phyloP scores from a whole-genome alignment of 1,140 invertebrate species.

The Phenacoccus solenopsis region DNA sequence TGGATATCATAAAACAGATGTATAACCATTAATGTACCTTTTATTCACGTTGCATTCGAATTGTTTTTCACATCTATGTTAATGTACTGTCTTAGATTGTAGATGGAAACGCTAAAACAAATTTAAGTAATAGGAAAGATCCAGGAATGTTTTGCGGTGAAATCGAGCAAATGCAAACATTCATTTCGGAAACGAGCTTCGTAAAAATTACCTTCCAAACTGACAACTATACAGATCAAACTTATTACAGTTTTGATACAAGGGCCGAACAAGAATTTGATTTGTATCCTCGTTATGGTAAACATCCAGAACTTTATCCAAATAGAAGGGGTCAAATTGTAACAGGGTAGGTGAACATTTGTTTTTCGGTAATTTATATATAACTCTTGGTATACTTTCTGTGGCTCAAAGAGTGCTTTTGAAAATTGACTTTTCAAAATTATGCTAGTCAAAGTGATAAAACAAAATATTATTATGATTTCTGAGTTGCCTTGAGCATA shows the following conservation, averaged over 20 bases:
- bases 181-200: constrained; percentile 85
- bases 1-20: not conserved
- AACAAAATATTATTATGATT: too few species aligned
- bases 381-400: too few species aligned
- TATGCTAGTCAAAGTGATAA: too few species aligned
- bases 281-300: constrained; percentile 74
- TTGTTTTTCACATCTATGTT: not conserved
- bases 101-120: constrained; percentile 72
- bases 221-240: constrained; percentile 84
- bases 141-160: constrained; percentile 84
- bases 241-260: constrained; percentile 62
- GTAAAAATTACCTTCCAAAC: constrained; percentile 80
- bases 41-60: too few species aligned
- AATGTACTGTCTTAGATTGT: constrained; percentile 47
- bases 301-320: constrained; percentile 82
- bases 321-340: constrained; percentile 74
- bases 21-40: too few species aligned
- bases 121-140: constrained; percentile 69
- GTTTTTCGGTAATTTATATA: too few species aligned
- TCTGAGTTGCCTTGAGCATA: too few species aligned
- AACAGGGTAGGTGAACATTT: constrained; percentile 48
- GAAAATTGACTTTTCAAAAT: too few species aligned
- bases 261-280: constrained; percentile 78
- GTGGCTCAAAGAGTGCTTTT: too few species aligned
- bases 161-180: constrained; percentile 81